A percentile compares a stretch with the other conserved stretches of the same genome.
Conservation (phyloP, 2,113 vertebrate genomes). For the Psilopogon haemacephalus region DNA sequence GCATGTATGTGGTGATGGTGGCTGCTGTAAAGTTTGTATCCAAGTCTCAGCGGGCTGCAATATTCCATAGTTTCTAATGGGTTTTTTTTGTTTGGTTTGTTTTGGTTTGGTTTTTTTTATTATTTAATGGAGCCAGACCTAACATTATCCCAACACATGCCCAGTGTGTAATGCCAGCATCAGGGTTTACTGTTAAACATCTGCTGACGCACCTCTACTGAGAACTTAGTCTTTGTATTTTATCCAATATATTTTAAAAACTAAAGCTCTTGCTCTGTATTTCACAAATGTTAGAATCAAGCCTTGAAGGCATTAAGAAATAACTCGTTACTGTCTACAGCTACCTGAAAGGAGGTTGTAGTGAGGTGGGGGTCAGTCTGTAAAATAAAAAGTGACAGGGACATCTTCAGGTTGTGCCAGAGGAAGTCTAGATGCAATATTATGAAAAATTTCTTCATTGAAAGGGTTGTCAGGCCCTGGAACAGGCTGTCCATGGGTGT, state of each 20-base stretch:
- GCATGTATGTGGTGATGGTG: rapidly evolving
- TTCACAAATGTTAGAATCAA: background rate
- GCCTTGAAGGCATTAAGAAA: background rate
- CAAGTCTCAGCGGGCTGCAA: background rate
- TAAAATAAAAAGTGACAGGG: no score
- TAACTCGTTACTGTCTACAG: no score
- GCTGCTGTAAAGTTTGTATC: background rate
- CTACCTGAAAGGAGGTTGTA: no score
- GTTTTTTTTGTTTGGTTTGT: no score
- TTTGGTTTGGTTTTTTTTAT: no score
- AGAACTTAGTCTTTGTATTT: background rate
- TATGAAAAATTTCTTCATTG: no score
- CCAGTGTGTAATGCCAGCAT: background rate
- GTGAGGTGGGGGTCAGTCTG: no score
- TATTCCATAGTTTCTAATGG: background rate
- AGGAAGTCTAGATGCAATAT: no score
- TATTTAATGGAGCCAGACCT: no score
- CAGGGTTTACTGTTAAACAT: background rate
- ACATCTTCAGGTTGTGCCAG: no score
- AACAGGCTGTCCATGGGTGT: no score
- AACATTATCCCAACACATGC: background rate
- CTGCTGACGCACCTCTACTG: background rate
- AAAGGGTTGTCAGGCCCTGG: no score
- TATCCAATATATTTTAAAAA: background rate
- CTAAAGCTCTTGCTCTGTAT: background rate